Evolutionary conservation across 2,797 vertebrate species (phyloP).

Genomic region (Denticeps clupeoides): DNA sequence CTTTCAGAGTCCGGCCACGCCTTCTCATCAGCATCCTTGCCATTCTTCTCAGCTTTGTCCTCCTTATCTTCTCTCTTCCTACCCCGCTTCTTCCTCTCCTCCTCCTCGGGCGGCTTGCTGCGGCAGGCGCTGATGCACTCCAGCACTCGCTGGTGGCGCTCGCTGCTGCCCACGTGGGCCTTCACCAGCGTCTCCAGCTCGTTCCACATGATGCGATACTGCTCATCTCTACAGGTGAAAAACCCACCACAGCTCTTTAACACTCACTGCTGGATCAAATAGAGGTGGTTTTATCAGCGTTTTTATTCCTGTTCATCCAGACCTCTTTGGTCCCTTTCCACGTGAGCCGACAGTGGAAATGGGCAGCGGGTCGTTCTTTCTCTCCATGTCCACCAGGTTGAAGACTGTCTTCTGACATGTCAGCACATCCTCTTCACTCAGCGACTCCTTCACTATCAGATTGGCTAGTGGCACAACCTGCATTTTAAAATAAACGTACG

Average conservation of each 20-base stretch:
- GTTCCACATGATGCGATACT: slow-evolving; percentile 99
- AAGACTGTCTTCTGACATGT: slow-evolving; percentile 97
- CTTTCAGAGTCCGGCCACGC: slow-evolving; percentile 87
- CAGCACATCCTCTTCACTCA: slow-evolving; percentile 91
- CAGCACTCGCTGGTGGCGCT: slow-evolving; percentile 84
- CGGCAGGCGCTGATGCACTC: slow-evolving; percentile 89
- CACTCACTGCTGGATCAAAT: no score
- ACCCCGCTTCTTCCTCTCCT: slow-evolving; percentile 92
- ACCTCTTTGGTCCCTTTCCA: slow-evolving; percentile 98
- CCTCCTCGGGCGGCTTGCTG: slow-evolving; percentile 93
- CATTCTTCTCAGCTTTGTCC: slow-evolving; percentile 77
- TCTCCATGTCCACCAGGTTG: slow-evolving; percentile 97
- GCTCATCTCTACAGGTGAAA: slow-evolving; percentile 81
- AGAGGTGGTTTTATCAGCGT: no score
- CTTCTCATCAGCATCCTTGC: slow-evolving; percentile 85
- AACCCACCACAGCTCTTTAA: no score
- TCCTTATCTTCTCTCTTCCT: slow-evolving; percentile 93
- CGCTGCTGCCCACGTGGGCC: slow-evolving; percentile 77
- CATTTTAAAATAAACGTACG: background rate
- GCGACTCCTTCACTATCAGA: slow-evolving; percentile 87
- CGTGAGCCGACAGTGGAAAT: slow-evolving; percentile 96
- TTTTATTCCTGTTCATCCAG: background rate
- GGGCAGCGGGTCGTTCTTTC: slow-evolving; percentile 92
- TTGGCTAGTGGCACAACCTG: slow-evolving; percentile 95
- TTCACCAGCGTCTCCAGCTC: slow-evolving; percentile 93